Percentiles rank a stretch among this genome's conserved stretches.
These are phyloP conservation scores for Scelioninae gen. 2 DNA, from an alignment of 2,888 invertebrate species.

Conservation along the genomic window DNA sequence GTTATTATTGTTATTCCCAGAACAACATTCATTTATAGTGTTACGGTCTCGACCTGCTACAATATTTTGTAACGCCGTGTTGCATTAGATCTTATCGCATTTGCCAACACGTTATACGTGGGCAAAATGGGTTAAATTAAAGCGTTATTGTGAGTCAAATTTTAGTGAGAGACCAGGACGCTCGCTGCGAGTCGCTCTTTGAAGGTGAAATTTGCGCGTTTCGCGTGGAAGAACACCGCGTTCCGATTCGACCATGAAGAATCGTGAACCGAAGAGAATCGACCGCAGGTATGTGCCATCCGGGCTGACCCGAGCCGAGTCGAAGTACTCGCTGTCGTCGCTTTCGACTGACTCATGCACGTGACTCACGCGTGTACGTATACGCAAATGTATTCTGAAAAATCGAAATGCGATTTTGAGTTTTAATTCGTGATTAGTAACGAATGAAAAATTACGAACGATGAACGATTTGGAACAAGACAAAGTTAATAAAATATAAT, in stretches of 20 bases:
- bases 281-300: slow-evolving; percentile 65
- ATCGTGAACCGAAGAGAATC: slow-evolving; percentile 63
- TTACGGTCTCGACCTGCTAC: no score
- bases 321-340: slow-evolving; percentile 28
- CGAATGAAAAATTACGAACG: no score
- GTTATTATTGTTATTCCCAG: no score
- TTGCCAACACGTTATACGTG: slow-evolving; percentile 39
- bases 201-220: slow-evolving; percentile 55
- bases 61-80: slow-evolving; percentile 51
- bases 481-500: no score
- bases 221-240: slow-evolving; percentile 57
- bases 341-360: slow-evolving; percentile 47
- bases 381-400: neutral
- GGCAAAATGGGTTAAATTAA: slow-evolving; percentile 54
- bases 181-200: slow-evolving; percentile 23
- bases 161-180: slow-evolving; percentile 15
- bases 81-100: slow-evolving; percentile 49
- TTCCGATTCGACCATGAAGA: slow-evolving; percentile 62
- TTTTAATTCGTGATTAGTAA: no score
- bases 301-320: slow-evolving; percentile 61
- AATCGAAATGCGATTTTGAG: no score
- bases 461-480: no score
- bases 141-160: slow-evolving; percentile 52
- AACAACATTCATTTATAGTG: no score
- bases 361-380: slow-evolving; percentile 7